phyloP scores from a whole-genome alignment of 2,113 vertebrate genomes.

The Gorsachius goisagi region DNA sequence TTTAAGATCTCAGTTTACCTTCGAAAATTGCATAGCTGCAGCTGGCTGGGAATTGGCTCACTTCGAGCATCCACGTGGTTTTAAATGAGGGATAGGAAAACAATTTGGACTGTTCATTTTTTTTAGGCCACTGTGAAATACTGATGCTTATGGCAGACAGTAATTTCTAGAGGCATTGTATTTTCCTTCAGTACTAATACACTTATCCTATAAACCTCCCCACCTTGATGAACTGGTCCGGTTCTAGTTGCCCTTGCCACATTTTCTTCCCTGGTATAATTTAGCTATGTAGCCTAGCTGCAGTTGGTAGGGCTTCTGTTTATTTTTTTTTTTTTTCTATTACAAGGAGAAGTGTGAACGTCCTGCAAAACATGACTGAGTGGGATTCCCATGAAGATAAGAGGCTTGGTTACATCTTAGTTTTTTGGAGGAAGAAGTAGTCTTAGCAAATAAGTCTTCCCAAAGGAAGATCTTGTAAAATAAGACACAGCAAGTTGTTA shows the following conservation, averaged over 20 bases:
- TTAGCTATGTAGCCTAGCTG: not conserved
- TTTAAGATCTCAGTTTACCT: not conserved
- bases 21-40: not conserved
- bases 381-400: not conserved
- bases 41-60: not conserved
- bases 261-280: not conserved
- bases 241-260: not conserved
- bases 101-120: not conserved
- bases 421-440: not conserved
- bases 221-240: not conserved
- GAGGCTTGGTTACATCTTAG: not conserved
- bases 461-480: not conserved
- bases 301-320: not conserved
- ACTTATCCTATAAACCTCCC: not conserved
- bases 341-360: not conserved
- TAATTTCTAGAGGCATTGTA: not conserved
- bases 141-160: not conserved
- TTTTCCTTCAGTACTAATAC: not conserved
- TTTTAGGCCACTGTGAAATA: not conserved
- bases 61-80: not conserved
- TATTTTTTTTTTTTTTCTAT: not conserved
- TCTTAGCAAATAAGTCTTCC: not conserved
- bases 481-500: not conserved
- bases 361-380: not conserved
- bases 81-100: not conserved